Base-by-base conservation (phyloP, 2,888 invertebrate genomes). In the Furcula furcula region DNA sequence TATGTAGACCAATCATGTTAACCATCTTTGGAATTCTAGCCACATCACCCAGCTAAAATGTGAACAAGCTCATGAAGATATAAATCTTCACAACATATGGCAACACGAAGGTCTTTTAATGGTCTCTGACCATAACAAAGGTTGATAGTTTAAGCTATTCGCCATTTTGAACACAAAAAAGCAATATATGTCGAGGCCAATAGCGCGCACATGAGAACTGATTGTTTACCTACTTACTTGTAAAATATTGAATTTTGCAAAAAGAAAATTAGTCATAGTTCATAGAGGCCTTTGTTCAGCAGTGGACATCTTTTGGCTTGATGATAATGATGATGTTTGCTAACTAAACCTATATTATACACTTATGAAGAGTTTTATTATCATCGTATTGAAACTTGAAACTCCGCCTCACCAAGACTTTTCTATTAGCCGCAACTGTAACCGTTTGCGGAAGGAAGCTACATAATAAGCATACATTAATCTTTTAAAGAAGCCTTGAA, bases 101-200 rank as follows among this genome's bases (percentile, higher is more conserved):
- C 16, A 20, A 11, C n/a, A 12, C 12, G 23, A 23, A 23, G 12
- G 23, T 7, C 12, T 11, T 23, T 22, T 23, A 23, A 23, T 12
- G 12, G 40, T 23, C 25, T 40, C 21, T 34, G 31, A 26, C 40
- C 40, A 54, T 49, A 44, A 31, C 27, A 32, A 37, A 40, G 36
- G 29, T 31, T 36, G 50, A 43, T 25, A 4, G 23, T 50, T 46
- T 40, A 27, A 27, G 18, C 27, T 35, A 36, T 25, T 21, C 19
- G 31, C 39, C 32, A 19, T 40, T 40, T 47, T 38, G 19, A 44
- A 40, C 42, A 42, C 48, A 51, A 51, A 51, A 57, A 48, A 41
- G 51, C 21, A 41, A 29, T 37, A 40, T 51, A 33, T 57, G 58
- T 54, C 55, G 43, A 57, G 55, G 58, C 26, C 46, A 51, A 40